These are phyloP conservation scores for Zelostemma sp. DNA, from an alignment of 1,140 invertebrate genomes.

Conservation along the genomic window DNA sequence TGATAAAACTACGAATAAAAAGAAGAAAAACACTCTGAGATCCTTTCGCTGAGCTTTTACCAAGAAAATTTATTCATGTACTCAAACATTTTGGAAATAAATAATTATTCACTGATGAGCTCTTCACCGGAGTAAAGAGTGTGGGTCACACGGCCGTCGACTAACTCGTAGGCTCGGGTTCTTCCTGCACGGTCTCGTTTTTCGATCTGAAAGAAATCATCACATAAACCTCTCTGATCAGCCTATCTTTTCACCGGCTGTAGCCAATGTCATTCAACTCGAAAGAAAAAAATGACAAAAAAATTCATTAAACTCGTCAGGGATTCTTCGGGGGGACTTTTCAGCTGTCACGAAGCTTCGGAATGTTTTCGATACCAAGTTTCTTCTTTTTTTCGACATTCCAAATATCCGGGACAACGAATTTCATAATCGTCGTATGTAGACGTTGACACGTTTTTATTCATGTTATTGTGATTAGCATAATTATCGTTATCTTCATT, in stretches of 20 bases:
- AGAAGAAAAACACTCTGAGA: background rate
- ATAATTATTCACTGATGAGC: constrained; percentile 25
- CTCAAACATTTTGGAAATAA: constrained; percentile 39
- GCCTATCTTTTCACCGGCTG: constrained; percentile 33
- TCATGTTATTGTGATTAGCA: constrained; percentile 30
- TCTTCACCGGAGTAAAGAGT: constrained; percentile 33
- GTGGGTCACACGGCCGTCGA: constrained; percentile 38
- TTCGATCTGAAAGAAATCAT: constrained; percentile 70
- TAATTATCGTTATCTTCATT: constrained; percentile 21
- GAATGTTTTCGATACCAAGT: background rate
- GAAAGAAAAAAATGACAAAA: no score
- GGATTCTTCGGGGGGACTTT: background rate
- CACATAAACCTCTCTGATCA: constrained; percentile 56
- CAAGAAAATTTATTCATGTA: constrained; percentile 47
- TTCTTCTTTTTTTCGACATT: background rate
- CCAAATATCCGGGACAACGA: background rate
- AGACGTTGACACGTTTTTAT: constrained; percentile 20
- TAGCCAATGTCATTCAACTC: no score
- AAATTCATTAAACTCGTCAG: no score
- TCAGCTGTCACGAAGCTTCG: background rate
- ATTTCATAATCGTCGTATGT: constrained; percentile 7
- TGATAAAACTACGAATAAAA: no score
- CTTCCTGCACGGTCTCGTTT: constrained; percentile 63
- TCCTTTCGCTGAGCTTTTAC: constrained; percentile 17
- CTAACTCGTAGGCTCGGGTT: constrained; percentile 60